A percentile compares a stretch with the other conserved stretches of the same genome.
phyloP scores from a whole-genome alignment of 1,140 invertebrate genomes.

The Ceratoteleas bidentatus region DNA sequence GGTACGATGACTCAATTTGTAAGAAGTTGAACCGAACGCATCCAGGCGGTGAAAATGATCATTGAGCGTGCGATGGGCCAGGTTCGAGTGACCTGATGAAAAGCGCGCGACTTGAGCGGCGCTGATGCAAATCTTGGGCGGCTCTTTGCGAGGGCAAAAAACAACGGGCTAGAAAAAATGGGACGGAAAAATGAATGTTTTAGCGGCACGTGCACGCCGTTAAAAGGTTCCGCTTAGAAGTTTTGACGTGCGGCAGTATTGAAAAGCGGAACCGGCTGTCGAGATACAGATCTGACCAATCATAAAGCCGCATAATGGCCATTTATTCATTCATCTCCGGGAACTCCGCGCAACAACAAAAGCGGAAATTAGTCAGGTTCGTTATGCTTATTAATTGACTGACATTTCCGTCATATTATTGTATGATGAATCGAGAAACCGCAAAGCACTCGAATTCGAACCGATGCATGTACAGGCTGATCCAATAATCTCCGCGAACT shows the following conservation, averaged over 20 bases:
- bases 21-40: background rate
- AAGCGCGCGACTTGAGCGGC: conserved; percentile 7
- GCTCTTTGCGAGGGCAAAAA: conserved; percentile 41
- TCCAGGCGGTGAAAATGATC: background rate
- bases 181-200: conserved; percentile 71
- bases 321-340: conserved; percentile 78
- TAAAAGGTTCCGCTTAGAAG: conserved; percentile 78
- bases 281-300: conserved; percentile 82
- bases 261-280: conserved; percentile 81
- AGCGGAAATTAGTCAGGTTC: conserved; percentile 81
- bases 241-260: conserved; percentile 77
- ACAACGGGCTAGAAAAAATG: conserved; percentile 54
- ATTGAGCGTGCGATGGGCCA: background rate
- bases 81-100: conserved; percentile 6
- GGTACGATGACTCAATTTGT: too few relatives aligned
- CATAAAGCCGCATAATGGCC: conserved; percentile 81
- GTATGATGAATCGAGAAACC: too few relatives aligned
- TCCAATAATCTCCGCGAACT: too few relatives aligned
- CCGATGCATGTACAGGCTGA: too few relatives aligned
- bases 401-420: too few relatives aligned
- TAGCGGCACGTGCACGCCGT: conserved; percentile 79
- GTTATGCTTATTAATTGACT: too few relatives aligned
- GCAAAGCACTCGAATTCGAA: too few relatives aligned
- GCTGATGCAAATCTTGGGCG: conserved; percentile 50
- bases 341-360: conserved; percentile 73